Evolutionary conservation across 2,113 vertebrate species (phyloP).

Genomic region (Anoura caudifer): DNA sequence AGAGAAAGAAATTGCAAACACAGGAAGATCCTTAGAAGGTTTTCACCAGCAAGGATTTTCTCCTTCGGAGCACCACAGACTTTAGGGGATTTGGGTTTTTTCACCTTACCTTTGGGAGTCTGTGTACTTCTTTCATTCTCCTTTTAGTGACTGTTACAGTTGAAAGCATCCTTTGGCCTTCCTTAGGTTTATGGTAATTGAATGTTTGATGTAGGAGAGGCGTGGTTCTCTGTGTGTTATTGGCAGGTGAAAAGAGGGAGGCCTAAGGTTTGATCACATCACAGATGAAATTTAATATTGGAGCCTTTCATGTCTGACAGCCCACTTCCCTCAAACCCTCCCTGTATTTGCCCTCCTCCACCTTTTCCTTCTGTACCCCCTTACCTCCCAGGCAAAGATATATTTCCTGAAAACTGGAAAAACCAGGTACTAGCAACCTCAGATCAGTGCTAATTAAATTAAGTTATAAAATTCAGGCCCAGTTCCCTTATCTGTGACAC

Average conservation of each 20-base stretch:
- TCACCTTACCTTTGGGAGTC: conserved; percentile 74
- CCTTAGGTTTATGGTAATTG: conserved; percentile 66
- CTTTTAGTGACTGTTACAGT: conserved; percentile 22
- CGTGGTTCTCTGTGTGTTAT: conserved; percentile 61
- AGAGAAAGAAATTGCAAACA: neutral
- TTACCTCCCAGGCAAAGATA: conserved; percentile 58
- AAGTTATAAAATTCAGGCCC: conserved; percentile 66
- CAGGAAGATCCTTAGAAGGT: neutral
- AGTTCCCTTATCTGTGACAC: conserved; percentile 63
- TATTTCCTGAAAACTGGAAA: conserved; percentile 82
- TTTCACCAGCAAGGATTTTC: neutral
- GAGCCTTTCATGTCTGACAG: conserved; percentile 78
- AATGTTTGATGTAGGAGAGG: conserved; percentile 73
- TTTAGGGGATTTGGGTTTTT: conserved; percentile 6
- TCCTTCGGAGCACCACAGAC: neutral
- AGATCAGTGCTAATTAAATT: conserved; percentile 72
- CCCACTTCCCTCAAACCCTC: neutral
- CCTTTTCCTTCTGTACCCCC: neutral
- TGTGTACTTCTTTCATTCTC: conserved; percentile 59
- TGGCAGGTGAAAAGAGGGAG: conserved; percentile 75
- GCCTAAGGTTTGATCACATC: conserved; percentile 65
- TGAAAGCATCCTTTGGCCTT: conserved; percentile 49
- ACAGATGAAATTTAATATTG: conserved; percentile 77
- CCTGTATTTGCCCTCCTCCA: neutral
- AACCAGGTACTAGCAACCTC: conserved; percentile 76